Conservation (phyloP, 2,113 vertebrate genomes). For the Panthera uncia region DNA sequence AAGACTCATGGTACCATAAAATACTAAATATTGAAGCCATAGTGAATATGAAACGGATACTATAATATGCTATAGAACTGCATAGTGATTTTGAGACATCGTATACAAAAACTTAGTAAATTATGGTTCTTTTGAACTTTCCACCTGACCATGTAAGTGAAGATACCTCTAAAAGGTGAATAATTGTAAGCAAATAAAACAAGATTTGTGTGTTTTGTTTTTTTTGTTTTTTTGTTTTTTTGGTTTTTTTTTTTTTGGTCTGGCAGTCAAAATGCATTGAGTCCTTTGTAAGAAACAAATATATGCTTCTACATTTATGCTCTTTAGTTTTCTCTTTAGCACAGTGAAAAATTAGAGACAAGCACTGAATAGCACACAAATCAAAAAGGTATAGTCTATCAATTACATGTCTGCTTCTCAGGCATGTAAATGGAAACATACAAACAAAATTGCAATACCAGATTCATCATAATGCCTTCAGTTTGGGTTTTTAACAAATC, state of each 20-base stretch:
- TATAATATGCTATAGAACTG: neutral
- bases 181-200: neutral
- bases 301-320: neutral
- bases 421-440: neutral
- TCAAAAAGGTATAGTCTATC: neutral
- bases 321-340: neutral
- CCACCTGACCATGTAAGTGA: neutral
- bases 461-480: neutral
- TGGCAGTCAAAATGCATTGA: neutral
- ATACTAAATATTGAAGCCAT: neutral
- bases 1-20: neutral
- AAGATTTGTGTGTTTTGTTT: neutral
- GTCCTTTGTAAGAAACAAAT: neutral
- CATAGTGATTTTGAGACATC: neutral
- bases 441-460: neutral
- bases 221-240: neutral
- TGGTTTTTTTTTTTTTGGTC: neutral
- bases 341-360: neutral
- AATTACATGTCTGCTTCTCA: neutral
- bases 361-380: neutral
- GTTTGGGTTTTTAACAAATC: constrained; percentile 34
- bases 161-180: neutral
- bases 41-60: neutral
- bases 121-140: neutral
- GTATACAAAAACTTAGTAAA: neutral